Base-by-base conservation (phyloP, 1,140 invertebrate species). In the Diorhabda carinulata region DNA sequence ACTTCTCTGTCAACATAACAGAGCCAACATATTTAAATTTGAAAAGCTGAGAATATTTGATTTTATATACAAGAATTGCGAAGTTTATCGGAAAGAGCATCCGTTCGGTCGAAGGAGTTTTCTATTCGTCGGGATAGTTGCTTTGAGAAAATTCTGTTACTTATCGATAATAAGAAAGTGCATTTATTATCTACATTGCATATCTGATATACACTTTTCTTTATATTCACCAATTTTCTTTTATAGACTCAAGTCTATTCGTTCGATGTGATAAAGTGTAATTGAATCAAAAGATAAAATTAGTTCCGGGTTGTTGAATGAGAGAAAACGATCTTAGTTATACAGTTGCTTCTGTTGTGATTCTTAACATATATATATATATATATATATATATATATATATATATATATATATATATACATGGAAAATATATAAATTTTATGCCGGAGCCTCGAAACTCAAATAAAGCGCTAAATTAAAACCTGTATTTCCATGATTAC, bases 81-180 rank as follows among this genome's bases (percentile, higher is more conserved):
- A 66, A 69, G 70, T 72, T 72, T 72, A 72, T 72, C 70, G 70
- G 47, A 57, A 64, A 72, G 69, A 72, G 70, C 67, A 72, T 72
- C 70, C 67, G 64, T 64, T 69, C 64, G 70, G 67, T 61, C 66
- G 59, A 69, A 69, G 60, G 67, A 67, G 63, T 72, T 72, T 52
- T 72, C 70, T 64, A 72, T 72, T 69, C 70, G 70, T 52, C 57
- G 43, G 42, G 62, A 52, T 72, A 63, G 70, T 66, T 67, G 67
- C 61, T 71, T 71, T 61, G 66, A 59, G 64, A 63, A 61, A 63
- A 64, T 57, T 44, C 10, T 43, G 9, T 59, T 61, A 67, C 66
- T 67, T 67, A 67, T 67, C 66, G 57, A 67, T 45, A 45, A 40
- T 65, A 65, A 65, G 64, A 65, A 65, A 65, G 7, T 65, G 64